A percentile compares a stretch with the other conserved stretches of the same genome.
Conservation (phyloP, 2,113 vertebrate genomes). For the Pelecanus crispus region DNA sequence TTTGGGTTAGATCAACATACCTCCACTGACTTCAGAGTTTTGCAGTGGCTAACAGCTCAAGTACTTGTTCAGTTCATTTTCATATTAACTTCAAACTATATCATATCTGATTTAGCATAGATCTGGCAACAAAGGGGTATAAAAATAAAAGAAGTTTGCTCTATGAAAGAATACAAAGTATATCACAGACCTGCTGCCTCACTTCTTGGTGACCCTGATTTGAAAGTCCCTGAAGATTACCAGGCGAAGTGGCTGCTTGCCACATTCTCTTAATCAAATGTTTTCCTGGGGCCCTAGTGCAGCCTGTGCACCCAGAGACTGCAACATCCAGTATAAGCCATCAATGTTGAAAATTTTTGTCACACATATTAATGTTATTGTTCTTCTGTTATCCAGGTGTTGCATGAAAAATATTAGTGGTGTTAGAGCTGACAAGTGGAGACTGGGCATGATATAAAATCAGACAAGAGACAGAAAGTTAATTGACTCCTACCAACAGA, state of each 20-base stretch:
- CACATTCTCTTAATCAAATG: neutral
- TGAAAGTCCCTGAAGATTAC: neutral
- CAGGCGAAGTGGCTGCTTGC: accelerated
- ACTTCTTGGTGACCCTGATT: neutral
- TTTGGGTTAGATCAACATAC: neutral
- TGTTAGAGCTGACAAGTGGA: neutral
- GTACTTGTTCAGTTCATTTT: neutral
- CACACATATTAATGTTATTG: neutral
- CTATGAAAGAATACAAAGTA: neutral
- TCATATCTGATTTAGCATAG: neutral
- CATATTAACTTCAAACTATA: neutral
- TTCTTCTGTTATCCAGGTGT: neutral
- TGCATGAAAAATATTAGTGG: neutral
- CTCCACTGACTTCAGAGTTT: neutral
- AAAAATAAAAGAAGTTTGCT: neutral
- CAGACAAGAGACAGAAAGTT: neutral
- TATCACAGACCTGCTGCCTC: neutral
- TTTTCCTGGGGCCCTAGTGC: neutral
- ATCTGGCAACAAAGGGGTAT: neutral
- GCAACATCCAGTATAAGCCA: neutral
- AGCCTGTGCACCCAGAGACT: neutral
- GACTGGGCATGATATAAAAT: neutral
- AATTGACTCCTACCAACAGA: neutral
- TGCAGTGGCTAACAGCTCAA: neutral
- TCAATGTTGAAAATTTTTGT: neutral